phyloP scores from a whole-genome alignment of 1,140 invertebrate genomes.

The Trichonephila clavata region DNA sequence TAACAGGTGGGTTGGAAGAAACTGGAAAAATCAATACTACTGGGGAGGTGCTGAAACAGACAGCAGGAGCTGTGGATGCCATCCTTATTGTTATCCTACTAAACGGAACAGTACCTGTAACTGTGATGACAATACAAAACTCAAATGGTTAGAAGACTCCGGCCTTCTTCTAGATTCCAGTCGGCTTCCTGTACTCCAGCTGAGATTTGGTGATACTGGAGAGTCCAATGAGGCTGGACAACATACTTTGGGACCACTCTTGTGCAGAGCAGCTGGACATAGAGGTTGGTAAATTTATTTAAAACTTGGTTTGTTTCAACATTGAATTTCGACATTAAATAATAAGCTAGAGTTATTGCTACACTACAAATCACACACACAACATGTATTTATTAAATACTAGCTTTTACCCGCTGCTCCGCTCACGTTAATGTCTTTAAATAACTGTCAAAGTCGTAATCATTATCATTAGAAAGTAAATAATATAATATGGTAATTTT shows the following conservation, averaged over 20 bases:
- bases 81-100: slow-evolving; percentile 78
- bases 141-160: slow-evolving; percentile 78
- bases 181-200: slow-evolving; percentile 78
- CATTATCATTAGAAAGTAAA: too few species aligned
- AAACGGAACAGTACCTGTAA: slow-evolving; percentile 78
- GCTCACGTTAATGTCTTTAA: too few species aligned
- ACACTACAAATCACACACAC: too few species aligned
- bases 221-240: slow-evolving; percentile 78
- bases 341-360: too few species aligned
- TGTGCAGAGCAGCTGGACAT: slow-evolving; percentile 77
- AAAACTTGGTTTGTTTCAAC: background rate
- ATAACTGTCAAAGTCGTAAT: too few species aligned
- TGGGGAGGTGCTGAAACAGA: slow-evolving; percentile 79
- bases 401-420: too few species aligned
- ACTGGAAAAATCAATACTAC: slow-evolving; percentile 78
- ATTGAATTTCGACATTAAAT: background rate
- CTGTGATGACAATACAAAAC: slow-evolving; percentile 78
- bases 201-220: slow-evolving; percentile 78
- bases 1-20: slow-evolving; percentile 78
- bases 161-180: slow-evolving; percentile 77
- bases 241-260: slow-evolving; percentile 78
- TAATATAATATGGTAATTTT: too few species aligned
- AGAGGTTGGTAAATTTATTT: slow-evolving; percentile 62
- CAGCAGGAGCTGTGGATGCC: slow-evolving; percentile 78
- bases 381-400: too few species aligned